phyloP scores from a whole-genome alignment of 2,113 vertebrate genomes.

The Caranx ignobilis region DNA sequence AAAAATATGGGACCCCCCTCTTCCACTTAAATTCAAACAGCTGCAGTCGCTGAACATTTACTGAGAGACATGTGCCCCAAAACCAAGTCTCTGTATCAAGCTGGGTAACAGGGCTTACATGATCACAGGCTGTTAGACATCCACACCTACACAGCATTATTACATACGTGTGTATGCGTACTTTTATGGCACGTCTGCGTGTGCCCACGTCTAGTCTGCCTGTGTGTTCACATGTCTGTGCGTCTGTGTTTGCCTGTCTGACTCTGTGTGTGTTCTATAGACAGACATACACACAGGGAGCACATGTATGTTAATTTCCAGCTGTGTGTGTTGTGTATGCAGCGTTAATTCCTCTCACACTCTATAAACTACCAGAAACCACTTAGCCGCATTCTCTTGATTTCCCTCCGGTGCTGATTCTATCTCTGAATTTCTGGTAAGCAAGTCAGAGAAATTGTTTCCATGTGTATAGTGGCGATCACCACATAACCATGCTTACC shows the following conservation, averaged over 20 bases:
- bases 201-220: conserved; percentile 2
- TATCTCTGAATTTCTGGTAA: conserved; percentile 65
- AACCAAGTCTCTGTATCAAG: conserved; percentile 57
- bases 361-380: conserved; percentile 62
- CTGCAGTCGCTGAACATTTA: conserved; percentile 63
- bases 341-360: conserved; percentile 66
- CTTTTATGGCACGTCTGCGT: conserved; percentile 30
- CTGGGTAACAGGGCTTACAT: conserved; percentile 50
- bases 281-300: conserved; percentile 24
- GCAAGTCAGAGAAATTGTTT: conserved; percentile 64
- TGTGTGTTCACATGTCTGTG: conserved; percentile 15
- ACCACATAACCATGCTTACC: conserved; percentile 23
- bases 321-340: conserved; percentile 34
- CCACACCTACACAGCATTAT: conserved; percentile 45
- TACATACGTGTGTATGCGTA: conserved; percentile 8
- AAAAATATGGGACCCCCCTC: conserved; percentile 36
- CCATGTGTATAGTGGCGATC: conserved; percentile 70
- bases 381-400: conserved; percentile 49
- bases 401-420: conserved; percentile 68
- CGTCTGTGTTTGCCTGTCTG: conserved; percentile 40
- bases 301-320: conserved; percentile 62
- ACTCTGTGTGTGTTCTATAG: conserved; percentile 56
- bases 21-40: conserved; percentile 64
- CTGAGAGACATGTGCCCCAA: conserved; percentile 59
- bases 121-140: conserved; percentile 52